Base-by-base conservation (phyloP, 2,888 invertebrate genomes). In the Acanthosepion pharaonis region DNA sequence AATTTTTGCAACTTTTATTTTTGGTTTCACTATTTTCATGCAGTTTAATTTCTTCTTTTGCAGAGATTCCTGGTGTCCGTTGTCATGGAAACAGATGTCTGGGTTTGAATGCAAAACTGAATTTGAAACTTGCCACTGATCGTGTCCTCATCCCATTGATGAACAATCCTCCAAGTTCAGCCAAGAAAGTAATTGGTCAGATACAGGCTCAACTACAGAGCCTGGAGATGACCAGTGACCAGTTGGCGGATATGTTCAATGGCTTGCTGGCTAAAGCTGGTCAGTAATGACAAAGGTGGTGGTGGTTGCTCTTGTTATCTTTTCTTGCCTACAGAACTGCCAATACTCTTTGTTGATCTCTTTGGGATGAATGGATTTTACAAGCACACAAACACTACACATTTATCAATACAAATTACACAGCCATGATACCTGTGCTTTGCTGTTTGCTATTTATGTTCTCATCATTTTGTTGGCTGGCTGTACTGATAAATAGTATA, bases 221-320 rank as follows among this genome's bases (percentile, higher is more conserved):
- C 25, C 55, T 64, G 42, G 55, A 94, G 48, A 94, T 94, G 33
- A 94, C 55, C 64, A 64, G 55, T 18, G 64, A 94, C 42, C 48
- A 94, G 53, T 48, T 94, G 94, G 94, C 55, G 20, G 64, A 94
- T 33, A 33, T 64, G 28, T 64, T 94, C 55, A 64, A 33, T 33
- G 55, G 55, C 42, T 28, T 94, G 64, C 59, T 94, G 33, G 64
- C 55, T 59, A 94, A 94, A 94, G 94, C 94, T 64, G 94, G 94
- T 94, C 25, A 55, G 93, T 93, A 93, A 93, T 93, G 93, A 93
- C 53, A 28, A 49, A 78, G 78, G 78, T 78, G 78, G 78, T 78
- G 78, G 78, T 78, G 78, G 78, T 78, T 78, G 78, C 78, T 78
- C 78, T 78, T 78, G 78, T n/a, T 78, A 78, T 33, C 18, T 33